Evolutionary conservation across 2,113 vertebrate genomes (phyloP).

Genomic region (Lates calcarifer): DNA sequence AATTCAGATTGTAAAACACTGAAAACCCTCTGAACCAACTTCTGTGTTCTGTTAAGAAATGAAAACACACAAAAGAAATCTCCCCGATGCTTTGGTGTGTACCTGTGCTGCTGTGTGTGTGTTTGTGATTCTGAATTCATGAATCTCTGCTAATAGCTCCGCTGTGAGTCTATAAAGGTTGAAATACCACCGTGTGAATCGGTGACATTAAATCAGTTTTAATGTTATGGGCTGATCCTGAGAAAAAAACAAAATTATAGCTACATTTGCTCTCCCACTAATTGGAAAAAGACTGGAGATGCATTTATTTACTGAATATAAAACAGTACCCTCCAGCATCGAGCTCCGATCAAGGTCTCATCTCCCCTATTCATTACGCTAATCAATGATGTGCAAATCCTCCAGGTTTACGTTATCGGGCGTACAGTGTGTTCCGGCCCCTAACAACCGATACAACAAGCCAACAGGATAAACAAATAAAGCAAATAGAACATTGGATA

Average conservation of each 20-base stretch:
- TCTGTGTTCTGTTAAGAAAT: neutral
- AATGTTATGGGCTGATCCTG: constrained; percentile 60
- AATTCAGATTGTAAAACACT: neutral
- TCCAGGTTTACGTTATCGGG: constrained; percentile 9
- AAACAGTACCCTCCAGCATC: constrained; percentile 37
- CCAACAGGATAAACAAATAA: constrained; percentile 19
- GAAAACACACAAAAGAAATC: neutral
- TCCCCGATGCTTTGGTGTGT: neutral
- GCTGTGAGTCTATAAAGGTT: constrained; percentile 58
- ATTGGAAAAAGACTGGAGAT: constrained; percentile 70
- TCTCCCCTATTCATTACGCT: constrained; percentile 44
- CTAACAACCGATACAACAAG: constrained; percentile 26
- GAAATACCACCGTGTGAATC: constrained; percentile 70
- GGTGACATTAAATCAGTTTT: constrained; percentile 78
- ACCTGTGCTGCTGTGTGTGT: constrained; percentile 7
- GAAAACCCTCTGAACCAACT: neutral
- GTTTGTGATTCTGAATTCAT: constrained; percentile 34
- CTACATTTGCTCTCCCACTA: constrained; percentile 69
- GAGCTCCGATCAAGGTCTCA: constrained; percentile 49
- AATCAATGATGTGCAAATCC: constrained; percentile 65
- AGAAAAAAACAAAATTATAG: constrained; percentile 69
- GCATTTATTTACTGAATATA: constrained; percentile 65
- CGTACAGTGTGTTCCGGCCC: neutral
- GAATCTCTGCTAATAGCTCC: constrained; percentile 64
- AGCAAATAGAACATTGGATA: constrained; percentile 5